Evolutionary conservation across 2,113 vertebrate species (phyloP), one percentile per base, ranked within the genome.

Genomic region (Melierax canorus): DNA sequence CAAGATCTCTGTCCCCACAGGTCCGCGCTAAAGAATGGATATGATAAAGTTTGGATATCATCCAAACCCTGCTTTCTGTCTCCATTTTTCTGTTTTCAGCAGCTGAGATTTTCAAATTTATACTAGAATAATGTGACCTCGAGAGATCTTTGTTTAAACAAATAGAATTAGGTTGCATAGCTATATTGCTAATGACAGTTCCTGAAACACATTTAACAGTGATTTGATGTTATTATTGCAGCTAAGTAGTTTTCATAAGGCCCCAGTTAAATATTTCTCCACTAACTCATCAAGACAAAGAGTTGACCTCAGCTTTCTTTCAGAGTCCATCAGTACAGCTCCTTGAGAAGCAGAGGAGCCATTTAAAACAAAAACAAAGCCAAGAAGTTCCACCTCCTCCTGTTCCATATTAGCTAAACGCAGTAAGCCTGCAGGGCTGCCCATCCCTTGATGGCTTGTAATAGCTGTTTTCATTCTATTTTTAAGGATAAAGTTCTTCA

Each of bases 101-200:
- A 87, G 83, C 77, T 0, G 0, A 90, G 90, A 12, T 85, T 95
- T 94, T 95, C 45, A 85, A 85, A 85, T 89, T 67, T 56, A 51
- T 94, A 32, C 75, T 12, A 46, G 78, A 92, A 67, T 78, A 91
- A 87, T 64, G 71, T 68, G 76, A 96, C 63, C 89, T 96, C 34
- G 3, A 81, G 86, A 95, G 66, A 81, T 77, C 45, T 82, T 91
- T 88, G 82, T 90, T 93, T 95, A 95, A 94, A 94, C 91, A 93
- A 97, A 95, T 69, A 95, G 87, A 94, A 96, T 97, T 95, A 96
- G 41, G 77, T 41, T 85, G 76, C 50, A 74, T n/a, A 86, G 88
- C 85, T 92, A 39, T 93, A 84, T 75, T 94, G 80, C 58, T 95
- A 92, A 79, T 63, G 78, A 79, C 86, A 78, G 74, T 15, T 92